These are phyloP conservation scores for Acanthurus tractus DNA, from an alignment of 2,797 vertebrate genomes.

Conservation along the genomic window DNA sequence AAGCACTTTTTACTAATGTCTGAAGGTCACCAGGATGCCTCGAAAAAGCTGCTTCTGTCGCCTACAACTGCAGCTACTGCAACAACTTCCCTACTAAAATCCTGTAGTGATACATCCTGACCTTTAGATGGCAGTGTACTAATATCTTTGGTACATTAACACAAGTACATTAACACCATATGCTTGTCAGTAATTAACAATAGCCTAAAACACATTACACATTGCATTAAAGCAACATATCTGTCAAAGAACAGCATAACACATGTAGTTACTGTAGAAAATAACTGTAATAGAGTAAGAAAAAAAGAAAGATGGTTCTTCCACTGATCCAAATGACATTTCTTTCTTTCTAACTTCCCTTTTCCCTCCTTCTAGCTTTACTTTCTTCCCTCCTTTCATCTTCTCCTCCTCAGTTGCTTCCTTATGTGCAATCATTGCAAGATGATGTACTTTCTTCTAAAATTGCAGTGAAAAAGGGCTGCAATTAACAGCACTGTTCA, in stretches of 20 bases:
- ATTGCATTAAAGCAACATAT: not conserved
- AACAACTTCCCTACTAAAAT: not conserved
- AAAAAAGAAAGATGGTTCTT: not conserved
- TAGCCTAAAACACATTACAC: not conserved
- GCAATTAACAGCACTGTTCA: too few relatives aligned
- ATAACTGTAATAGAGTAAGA: not conserved
- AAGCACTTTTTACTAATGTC: not conserved
- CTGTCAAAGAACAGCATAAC: too few relatives aligned
- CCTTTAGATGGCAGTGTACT: conserved; percentile 51
- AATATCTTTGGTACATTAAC: not conserved
- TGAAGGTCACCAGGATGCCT: not conserved
- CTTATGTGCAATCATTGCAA: not conserved
- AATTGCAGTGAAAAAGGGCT: not conserved
- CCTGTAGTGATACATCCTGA: conserved; percentile 22
- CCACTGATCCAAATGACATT: not conserved
- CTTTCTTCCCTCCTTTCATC: too few relatives aligned
- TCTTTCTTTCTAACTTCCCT: not conserved
- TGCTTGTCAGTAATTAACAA: not conserved
- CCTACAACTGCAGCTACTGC: not conserved
- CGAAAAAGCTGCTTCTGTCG: not conserved
- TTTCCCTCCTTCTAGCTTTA: too few relatives aligned
- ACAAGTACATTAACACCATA: not conserved
- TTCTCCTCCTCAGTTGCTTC: not conserved
- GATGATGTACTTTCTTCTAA: not conserved
- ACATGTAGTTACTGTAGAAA: not conserved